Base-by-base conservation (phyloP, 2,888 invertebrate genomes). In the Xestia sexstrigata region DNA sequence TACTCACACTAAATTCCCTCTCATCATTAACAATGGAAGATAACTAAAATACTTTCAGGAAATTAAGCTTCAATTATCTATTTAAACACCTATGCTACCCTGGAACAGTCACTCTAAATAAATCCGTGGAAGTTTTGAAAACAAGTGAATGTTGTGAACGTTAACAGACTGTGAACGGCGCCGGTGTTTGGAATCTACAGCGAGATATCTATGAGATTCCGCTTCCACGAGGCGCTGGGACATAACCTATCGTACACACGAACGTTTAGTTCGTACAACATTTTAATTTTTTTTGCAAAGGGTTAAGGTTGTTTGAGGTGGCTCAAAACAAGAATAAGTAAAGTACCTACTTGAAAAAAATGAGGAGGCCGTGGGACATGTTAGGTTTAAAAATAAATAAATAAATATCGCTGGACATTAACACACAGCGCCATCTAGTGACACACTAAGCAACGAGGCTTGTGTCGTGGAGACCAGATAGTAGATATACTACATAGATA, bases 181-280 rank as follows among this genome's bases (percentile, higher is more conserved):
- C 68, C 83, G 75, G 93, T 91, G 90, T 92, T 91, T 91, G 93
- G 94, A 95, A 95, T 94, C 91, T 90, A 90, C 92, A 84, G 88
- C 89, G 89, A 92, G 93, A 93, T 94, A 94, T 95, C 93, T 93
- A 93, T 90, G 93, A 93, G 93, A 95, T 95, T 95, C 93, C 94
- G 82, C 89, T 87, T 90, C 85, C 85, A 87, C 88, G 83, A 86
- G 82, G 86, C 85, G 83, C 85, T 87, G 79, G 91, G 90, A 93
- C 92, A 92, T 91, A 91, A 87, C 88, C 84, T 67, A 58, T 23
- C 30, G 26, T 74, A 91, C 90, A 90, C 81, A 93, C 86, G 35
- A 87, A 0, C 49, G 0, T 52, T 20, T 7, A 77, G 68, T 55
- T 55, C 45, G 47, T 65, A 68, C 42, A 83, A 81, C 78, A 82